phyloP scores from a whole-genome alignment of 2,113 vertebrate genomes.

The Cynopterus brachyotis region DNA sequence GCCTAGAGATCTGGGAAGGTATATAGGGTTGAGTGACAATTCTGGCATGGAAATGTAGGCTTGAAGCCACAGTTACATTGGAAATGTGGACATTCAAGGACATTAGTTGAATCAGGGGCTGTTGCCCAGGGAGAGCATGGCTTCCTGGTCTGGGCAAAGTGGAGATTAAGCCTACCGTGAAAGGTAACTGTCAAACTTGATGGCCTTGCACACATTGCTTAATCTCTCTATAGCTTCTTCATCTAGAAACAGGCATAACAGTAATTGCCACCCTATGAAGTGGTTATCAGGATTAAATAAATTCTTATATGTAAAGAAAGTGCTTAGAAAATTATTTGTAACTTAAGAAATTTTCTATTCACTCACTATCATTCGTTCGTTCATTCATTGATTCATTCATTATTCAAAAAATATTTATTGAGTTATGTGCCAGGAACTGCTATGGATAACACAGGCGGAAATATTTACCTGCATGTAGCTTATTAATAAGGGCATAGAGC shows the following conservation, averaged over 20 bases:
- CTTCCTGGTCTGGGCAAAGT: neutral
- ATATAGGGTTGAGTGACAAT: neutral
- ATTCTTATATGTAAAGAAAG: neutral
- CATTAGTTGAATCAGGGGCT: no score
- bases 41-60: rapidly evolving
- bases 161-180: neutral
- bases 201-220: neutral
- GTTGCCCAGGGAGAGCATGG: neutral
- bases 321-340: neutral
- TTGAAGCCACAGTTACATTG: neutral
- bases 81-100: neutral
- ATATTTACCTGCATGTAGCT: neutral
- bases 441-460: neutral
- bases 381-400: neutral
- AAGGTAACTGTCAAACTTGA: neutral
- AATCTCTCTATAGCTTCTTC: neutral
- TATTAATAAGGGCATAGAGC: neutral
- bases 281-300: neutral
- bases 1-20: neutral
- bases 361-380: neutral
- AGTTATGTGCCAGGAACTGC: neutral
- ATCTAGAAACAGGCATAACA: neutral
- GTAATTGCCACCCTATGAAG: neutral
- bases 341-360: neutral
- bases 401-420: neutral